These are phyloP conservation scores for Amphimedon queenslandica DNA, from an alignment of 37 sponge, comb jelly and placozoan species.

Conservation along the genomic window DNA sequence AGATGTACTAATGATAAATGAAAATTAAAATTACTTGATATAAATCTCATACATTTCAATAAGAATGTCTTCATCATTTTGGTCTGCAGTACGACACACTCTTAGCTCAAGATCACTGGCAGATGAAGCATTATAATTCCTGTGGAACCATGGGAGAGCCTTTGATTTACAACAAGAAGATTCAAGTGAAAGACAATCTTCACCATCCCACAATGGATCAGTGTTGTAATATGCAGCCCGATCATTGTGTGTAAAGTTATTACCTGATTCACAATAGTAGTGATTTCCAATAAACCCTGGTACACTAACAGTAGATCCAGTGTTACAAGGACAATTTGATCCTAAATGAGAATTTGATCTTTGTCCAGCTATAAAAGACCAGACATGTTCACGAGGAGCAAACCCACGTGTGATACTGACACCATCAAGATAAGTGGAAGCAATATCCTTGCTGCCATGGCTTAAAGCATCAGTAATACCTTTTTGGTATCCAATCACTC, in stretches of 20 bases:
- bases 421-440: not conserved
- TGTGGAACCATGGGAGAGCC: slow-evolving; percentile 28
- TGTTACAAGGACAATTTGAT: slow-evolving; percentile 9
- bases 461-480: not conserved
- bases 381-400: slow-evolving; percentile 6
- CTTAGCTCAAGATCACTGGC: slow-evolving; percentile 20
- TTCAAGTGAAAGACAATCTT: not conserved
- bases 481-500: not conserved
- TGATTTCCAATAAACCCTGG: slow-evolving; percentile 20
- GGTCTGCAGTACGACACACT: not conserved
- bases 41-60: not conserved
- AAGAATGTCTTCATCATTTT: not conserved
- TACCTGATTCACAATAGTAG: slow-evolving; percentile 28
- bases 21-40: not conserved
- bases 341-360: not conserved
- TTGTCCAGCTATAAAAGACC: slow-evolving; percentile 15
- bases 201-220: slow-evolving; percentile 26
- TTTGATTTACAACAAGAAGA: not conserved
- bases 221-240: not conserved
- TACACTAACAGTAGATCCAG: not conserved
- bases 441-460: not conserved
- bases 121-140: not conserved
- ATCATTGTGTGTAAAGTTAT: not conserved
- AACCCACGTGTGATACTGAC: not conserved
- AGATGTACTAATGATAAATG: too few species aligned